These are phyloP conservation scores for Penaeus monodon DNA, from an alignment of 2,888 invertebrate genomes.

Conservation along the genomic window DNA sequence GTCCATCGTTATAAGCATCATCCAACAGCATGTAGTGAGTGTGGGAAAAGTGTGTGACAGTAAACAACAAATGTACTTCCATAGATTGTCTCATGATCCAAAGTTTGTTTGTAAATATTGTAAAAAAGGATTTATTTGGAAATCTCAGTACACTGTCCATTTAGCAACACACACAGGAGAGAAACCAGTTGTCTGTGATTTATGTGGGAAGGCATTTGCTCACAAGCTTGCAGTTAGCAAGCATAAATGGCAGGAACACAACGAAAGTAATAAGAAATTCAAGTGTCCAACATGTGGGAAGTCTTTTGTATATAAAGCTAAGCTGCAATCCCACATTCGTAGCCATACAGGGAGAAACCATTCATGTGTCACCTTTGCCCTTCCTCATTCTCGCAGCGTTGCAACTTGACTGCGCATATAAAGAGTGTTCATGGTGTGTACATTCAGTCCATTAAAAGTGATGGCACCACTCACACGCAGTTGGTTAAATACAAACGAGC, in stretches of 20 bases:
- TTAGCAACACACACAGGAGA: conserved; percentile 56
- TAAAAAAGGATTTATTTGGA: conserved; percentile 53
- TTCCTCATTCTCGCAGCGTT: conserved; percentile 47
- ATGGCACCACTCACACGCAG: conserved; percentile 54
- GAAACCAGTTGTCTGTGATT: conserved; percentile 38
- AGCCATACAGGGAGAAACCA: conserved; percentile 58
- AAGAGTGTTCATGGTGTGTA: conserved; percentile 56
- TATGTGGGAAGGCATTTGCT: conserved; percentile 53
- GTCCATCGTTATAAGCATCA: conserved; percentile 49
- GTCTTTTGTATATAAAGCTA: conserved; percentile 47
- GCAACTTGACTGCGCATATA: conserved; percentile 49
- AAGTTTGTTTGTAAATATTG: conserved; percentile 48
- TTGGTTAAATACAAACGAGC: conserved; percentile 52
- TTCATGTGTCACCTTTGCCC: conserved; percentile 43
- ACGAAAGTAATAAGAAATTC: conserved; percentile 53
- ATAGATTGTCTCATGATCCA: conserved; percentile 36
- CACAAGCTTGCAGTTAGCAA: conserved; percentile 54
- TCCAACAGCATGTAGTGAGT: conserved; percentile 47
- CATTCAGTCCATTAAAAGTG: conserved; percentile 54
- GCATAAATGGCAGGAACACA: conserved; percentile 59
- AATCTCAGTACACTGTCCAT: conserved; percentile 48
- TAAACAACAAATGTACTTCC: conserved; percentile 54
- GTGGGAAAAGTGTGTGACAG: conserved; percentile 55
- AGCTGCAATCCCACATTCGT: conserved; percentile 50
- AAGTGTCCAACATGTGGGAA: conserved; percentile 47